Evolutionary conservation across 2,797 vertebrate genomes (phyloP).

Genomic region (Enoplosus armatus): DNA sequence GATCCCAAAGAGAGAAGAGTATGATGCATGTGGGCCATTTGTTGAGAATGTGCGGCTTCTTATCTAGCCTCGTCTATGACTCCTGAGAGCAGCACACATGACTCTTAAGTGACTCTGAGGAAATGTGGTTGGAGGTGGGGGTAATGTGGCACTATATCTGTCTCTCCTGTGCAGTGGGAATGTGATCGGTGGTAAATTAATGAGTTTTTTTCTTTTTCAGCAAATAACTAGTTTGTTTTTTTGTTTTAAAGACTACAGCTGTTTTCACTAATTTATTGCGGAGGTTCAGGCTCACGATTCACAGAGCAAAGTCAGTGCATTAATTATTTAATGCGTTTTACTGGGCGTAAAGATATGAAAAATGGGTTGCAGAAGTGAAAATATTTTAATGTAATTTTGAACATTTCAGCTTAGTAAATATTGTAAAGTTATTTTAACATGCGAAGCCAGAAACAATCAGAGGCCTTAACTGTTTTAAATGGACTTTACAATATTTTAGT

Average conservation of each 20-base stretch:
- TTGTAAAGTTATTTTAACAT: not conserved
- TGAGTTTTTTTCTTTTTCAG: not conserved
- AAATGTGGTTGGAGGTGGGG: conserved; percentile 13
- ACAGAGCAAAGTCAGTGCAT: not conserved
- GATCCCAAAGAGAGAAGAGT: conserved; percentile 24
- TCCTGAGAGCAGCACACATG: conserved; percentile 11
- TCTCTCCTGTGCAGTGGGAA: not conserved
- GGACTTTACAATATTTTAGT: conserved; percentile 23
- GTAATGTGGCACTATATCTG: not conserved
- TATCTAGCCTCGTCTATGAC: conserved; percentile 24
- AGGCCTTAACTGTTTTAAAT: conserved; percentile 20
- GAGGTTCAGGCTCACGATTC: not conserved
- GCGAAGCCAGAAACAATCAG: not conserved
- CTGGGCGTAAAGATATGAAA: conserved; percentile 11
- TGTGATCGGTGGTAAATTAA: not conserved
- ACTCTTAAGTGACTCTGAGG: not conserved
- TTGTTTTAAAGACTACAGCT: no score
- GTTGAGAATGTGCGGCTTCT: conserved; percentile 13
- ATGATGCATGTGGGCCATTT: conserved; percentile 10
- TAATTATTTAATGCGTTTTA: conserved; percentile 21
- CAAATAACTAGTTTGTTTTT: not conserved
- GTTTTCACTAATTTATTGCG: not conserved
- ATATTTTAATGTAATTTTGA: conserved; percentile 5
- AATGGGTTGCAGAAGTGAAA: not conserved
- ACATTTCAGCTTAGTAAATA: conserved; percentile 1